Base-by-base conservation (phyloP, 2,888 invertebrate genomes). In the Macaria liturata region DNA sequence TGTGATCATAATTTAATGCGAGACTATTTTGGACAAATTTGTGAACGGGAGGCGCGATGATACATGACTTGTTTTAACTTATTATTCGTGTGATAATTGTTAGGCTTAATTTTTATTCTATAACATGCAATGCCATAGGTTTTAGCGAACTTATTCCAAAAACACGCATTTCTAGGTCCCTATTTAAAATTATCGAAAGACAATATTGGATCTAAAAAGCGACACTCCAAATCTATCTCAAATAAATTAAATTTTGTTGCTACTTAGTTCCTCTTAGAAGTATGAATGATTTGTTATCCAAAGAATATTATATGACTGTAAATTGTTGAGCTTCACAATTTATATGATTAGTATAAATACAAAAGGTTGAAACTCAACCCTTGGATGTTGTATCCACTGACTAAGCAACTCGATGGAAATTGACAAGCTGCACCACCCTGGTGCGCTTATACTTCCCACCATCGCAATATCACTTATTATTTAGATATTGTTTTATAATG, bases 1-100 rank as follows among this genome's bases (percentile, higher is more conserved):
- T 91, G 91, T 91, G 91, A 91, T 91, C 89, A 88, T 91, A 91
- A 88, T 91, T 91, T 91, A 91, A 90, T 79, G 45, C 80, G 82
- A 86, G 81, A 81, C 81, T 88, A 84, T 86, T 89, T 86, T 88
- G 85, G 84, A 88, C 81, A 82, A 85, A 84, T 86, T 88, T 89
- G 79, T 84, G 86, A 81, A 84, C 83, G 83, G 64, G 71, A 72
- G 56, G 83, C 78, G 83, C 61, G 88, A 88, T 81, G 86, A 86
- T 88, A 78, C 70, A 76, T 76, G 66, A 78, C 74, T 80, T 76
- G 75, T 83, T 84, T 83, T 88, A 85, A 88, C 78, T 88, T 88
- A 88, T 86, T 86, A 88, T 86, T 86, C 80, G 83, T 91, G 90
- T 91, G 90, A 90, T 89, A 91, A 84, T 75, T 20, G 68, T 80